Evolutionary conservation across 2,888 invertebrate species (phyloP).

Genomic region (Metopia argyrocephala): DNA sequence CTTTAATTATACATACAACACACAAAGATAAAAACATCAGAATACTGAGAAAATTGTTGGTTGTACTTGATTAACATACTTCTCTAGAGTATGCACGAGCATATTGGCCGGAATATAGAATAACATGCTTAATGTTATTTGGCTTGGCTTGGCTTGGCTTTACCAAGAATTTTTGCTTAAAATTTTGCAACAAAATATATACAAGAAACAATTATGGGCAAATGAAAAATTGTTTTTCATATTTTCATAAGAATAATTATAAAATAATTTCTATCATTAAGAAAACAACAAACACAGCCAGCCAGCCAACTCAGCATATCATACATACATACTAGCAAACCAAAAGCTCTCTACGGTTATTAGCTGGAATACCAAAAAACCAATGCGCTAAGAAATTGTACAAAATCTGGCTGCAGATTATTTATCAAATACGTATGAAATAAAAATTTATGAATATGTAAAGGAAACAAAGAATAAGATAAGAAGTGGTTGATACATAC

Average conservation of each 20-base stretch:
- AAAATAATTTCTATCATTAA: slow-evolving; percentile 5
- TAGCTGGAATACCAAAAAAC: neutral
- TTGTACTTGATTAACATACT: no score
- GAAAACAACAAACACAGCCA: neutral
- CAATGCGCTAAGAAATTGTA: neutral
- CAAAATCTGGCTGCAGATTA: neutral
- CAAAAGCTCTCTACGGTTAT: neutral
- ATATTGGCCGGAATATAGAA: slow-evolving; percentile 37
- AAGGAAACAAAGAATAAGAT: no score
- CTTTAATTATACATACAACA: slow-evolving; percentile 47
- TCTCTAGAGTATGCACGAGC: no score
- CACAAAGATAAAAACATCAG: slow-evolving; percentile 27
- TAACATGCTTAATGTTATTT: neutral
- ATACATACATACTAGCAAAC: neutral
- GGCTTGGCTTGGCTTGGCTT: neutral
- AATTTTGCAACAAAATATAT: slow-evolving; percentile 26
- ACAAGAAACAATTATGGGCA: slow-evolving; percentile 13
- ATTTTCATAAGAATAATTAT: slow-evolving; percentile 11
- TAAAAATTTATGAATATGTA: no score
- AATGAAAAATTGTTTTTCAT: slow-evolving; percentile 1
- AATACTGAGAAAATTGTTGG: no score
- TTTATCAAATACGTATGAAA: neutral
- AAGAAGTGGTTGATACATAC: no score
- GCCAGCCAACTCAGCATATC: neutral
- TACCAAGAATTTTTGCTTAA: neutral